A percentile compares a stretch with the other conserved stretches of the same genome.
phyloP scores from a whole-genome alignment of 2,888 invertebrate genomes.

The Tetranychus truncatus region DNA sequence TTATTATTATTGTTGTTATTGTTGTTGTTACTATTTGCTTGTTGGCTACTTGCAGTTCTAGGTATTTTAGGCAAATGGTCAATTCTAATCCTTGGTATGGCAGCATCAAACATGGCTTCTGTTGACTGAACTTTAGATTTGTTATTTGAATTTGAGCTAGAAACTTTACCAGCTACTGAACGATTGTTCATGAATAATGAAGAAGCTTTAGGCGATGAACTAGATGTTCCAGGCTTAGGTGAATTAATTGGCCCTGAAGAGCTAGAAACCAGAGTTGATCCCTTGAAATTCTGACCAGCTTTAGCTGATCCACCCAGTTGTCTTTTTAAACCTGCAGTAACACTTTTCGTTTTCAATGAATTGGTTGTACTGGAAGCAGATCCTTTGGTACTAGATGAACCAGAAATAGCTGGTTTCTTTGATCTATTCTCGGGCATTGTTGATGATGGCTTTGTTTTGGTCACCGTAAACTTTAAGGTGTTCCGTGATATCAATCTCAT shows the following conservation, averaged over 20 bases:
- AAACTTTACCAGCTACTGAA: slow-evolving; percentile 8
- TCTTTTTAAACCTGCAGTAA: slow-evolving; percentile 6
- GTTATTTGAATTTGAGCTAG: slow-evolving; percentile 8
- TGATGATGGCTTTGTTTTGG: slow-evolving; percentile 18
- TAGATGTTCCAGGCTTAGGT: slow-evolving; percentile 3
- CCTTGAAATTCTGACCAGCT: slow-evolving; percentile 5
- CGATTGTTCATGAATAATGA: neutral
- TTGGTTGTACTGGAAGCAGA: neutral
- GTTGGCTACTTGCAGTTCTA: slow-evolving; percentile 8
- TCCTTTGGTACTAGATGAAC: neutral
- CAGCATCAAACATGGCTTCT: slow-evolving; percentile 12
- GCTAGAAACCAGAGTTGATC: neutral
- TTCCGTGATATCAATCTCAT: slow-evolving; percentile 17
- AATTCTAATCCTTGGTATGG: slow-evolving; percentile 6
- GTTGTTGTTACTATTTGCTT: neutral
- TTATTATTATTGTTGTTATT: neutral
- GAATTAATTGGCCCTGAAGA: slow-evolving; percentile 6
- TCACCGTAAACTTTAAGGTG: slow-evolving; percentile 20
- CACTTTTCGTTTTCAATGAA: slow-evolving; percentile 5
- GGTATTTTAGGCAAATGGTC: slow-evolving; percentile 13
- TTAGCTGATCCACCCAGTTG: neutral
- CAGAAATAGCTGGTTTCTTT: neutral
- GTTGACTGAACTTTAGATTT: neutral
- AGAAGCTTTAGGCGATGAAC: neutral
- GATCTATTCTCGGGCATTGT: neutral